Evolutionary conservation across 2,113 vertebrate species (phyloP).

Genomic region (Larimichthys polyactis): DNA sequence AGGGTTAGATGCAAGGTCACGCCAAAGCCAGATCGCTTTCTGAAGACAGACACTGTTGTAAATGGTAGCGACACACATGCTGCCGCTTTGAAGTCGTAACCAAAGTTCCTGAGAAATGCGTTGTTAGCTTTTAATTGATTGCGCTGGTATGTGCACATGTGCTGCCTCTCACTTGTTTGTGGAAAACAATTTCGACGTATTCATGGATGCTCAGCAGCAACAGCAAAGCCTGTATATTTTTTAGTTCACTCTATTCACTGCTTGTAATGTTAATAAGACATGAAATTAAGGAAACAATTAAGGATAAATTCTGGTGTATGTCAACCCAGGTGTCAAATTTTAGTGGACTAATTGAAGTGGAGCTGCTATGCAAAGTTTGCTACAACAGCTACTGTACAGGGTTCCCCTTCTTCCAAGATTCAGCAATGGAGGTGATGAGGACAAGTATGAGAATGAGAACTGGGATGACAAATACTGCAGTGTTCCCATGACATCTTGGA

Average conservation of each 20-base stretch:
- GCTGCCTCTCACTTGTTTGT: not conserved
- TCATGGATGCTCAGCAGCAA: not conserved
- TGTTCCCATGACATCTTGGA: too few species aligned
- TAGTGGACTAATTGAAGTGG: too few species aligned
- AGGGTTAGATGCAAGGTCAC: conserved; percentile 74
- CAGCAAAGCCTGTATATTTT: not conserved
- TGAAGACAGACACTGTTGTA: conserved; percentile 57
- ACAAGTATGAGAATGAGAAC: too few species aligned
- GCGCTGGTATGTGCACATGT: not conserved
- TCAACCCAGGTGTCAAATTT: not conserved
- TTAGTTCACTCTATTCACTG: not conserved
- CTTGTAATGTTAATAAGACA: not conserved
- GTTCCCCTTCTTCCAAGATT: too few species aligned
- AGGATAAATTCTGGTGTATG: not conserved
- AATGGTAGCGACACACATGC: conserved; percentile 57
- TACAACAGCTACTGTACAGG: too few species aligned
- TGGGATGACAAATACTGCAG: too few species aligned
- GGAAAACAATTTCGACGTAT: not conserved
- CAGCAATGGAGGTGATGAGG: too few species aligned
- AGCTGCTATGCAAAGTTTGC: too few species aligned
- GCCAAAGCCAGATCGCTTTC: conserved; percentile 63
- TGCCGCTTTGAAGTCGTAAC: conserved; percentile 48
- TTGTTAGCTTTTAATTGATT: conserved; percentile 21
- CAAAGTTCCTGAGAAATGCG: conserved; percentile 17
- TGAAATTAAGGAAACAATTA: not conserved